Evolutionary conservation across 2,888 invertebrate genomes (phyloP), one percentile per base, ranked within the genome.

Genomic region (Nomada fabriciana): DNA sequence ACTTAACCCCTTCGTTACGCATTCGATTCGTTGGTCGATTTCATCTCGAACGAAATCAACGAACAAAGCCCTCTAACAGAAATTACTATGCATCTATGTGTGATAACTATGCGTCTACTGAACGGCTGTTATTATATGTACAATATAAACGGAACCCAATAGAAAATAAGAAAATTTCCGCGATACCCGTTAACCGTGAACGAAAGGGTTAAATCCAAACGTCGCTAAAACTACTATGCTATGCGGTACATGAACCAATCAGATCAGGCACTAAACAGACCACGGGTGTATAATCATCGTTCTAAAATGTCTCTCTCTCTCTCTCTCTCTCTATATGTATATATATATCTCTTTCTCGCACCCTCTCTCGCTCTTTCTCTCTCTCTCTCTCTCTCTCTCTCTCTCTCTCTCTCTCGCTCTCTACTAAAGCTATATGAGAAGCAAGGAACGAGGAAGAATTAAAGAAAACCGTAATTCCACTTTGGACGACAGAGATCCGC

Each of bases 401-500:
- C 47, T 0, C 47, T 47, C 13, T 47, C 70, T 59, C 65, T 72
- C 18, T 65, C 25, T 68, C 55, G 72, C 69, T 71, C 52, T 75
- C 59, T 59, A 50, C 78, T 83, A 83, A 82, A 83, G 60, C 70
- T 77, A 74, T 53, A 67, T 50, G 47, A 68, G 59, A 76, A 80
- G 83, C 83, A 77, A 83, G 74, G 79, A 77, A 76, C 76, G 77
- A 77, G 81, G 83, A 80, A 79, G 79, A 82, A 80, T 55, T 18
- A 47, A 70, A 60, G 47, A 18, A 64, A 71, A 86, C 78, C 76
- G 84, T 79, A 84, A 86, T 87, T 88, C 87, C 88, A 87, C 87
- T 87, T 87, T 87, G 87, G 88, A 87, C 87, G 87, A 86, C 88
- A 82, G 63, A 84, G 72, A 87, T 64, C 76, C 77, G 83, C 61